Evolutionary conservation across 1,140 invertebrate genomes (phyloP), one percentile per base, ranked within the genome.

Genomic region (Leptinotarsa undecemlineata): DNA sequence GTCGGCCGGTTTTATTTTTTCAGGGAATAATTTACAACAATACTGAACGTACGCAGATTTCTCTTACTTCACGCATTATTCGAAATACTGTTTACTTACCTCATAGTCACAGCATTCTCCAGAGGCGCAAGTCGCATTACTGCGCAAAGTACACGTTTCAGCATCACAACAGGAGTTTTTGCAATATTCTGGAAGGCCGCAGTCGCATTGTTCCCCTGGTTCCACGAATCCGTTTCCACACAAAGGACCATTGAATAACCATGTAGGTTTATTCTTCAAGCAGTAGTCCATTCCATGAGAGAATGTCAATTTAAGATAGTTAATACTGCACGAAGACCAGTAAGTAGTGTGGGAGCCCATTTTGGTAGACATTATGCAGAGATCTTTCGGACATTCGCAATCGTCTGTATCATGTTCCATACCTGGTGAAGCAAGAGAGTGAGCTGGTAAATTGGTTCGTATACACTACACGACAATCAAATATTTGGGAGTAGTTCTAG

Each of bases 181-280:
- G 83, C 95, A 96, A 75, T 91, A 90, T 69, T 92, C 87, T 17
- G 88, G 87, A 5, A 94, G 77, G 0, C 98, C 98, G 87, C 98
- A 99, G 81, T 99, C 97, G 86, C 96, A 98, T 82, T 98, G 93
- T 84, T 99, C 97, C 1, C 96, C 97, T 0, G 92, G 89, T 83
- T 99, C 97, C 2, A 97, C 92, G 85, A 99, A 97, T 0, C 95
- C 95, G 85, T 99, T 99, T 4, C 98, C 98, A 85, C 98, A 99
- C 19, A 95, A 92, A 0, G 98, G 94, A 33, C 94, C 93, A 13
- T 93, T 92, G 83, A 95, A 96, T 1, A 97, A 86, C 8, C 87
- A 86, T 42, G 87, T 87, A 0, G 92, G 92, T 72, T 93, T 93
- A 81, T 93, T 93, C 79, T 92, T 87, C 17, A 99, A 87, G 83